Evolutionary conservation across 2,797 vertebrate genomes (phyloP).

Genomic region (Periophthalmus magnuspinnatus): DNA sequence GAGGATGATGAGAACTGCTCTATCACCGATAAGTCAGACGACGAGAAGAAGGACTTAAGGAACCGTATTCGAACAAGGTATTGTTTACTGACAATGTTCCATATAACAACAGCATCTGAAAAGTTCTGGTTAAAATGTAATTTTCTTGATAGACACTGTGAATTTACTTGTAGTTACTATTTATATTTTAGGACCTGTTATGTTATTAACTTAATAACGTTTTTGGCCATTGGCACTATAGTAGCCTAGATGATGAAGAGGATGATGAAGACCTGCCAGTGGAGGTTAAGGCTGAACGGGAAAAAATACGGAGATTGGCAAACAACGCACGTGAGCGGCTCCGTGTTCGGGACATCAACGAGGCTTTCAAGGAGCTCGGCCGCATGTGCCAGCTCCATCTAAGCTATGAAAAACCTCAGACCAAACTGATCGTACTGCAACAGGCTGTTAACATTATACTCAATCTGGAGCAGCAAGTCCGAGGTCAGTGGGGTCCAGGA

Average conservation of each 20-base stretch:
- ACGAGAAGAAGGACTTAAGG: constrained; percentile 91
- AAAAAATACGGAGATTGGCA: constrained; percentile 96
- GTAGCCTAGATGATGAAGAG: constrained; percentile 68
- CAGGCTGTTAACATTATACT: constrained; percentile 98
- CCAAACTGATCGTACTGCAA: constrained; percentile 98
- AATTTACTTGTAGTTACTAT: background rate
- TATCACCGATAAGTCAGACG: constrained; percentile 86
- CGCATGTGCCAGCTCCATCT: constrained; percentile 98
- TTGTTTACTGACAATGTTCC: constrained; percentile 4
- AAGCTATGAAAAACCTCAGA: constrained; percentile 98
- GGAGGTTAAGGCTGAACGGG: constrained; percentile 97
- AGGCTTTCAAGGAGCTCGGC: constrained; percentile 99
- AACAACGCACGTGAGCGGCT: constrained; percentile 96
- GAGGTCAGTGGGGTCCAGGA: constrained; percentile 92
- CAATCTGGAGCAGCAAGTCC: constrained; percentile 99
- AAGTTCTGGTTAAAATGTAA: background rate
- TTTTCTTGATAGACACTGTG: background rate
- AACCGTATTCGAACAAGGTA: constrained; percentile 78
- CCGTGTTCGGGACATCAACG: constrained; percentile 98
- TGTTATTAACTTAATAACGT: constrained; percentile 64
- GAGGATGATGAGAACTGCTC: constrained; percentile 92
- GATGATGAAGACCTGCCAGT: constrained; percentile 92
- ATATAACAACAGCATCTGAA: background rate
- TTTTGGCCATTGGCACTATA: constrained; percentile 53
- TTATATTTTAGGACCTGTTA: constrained; percentile 38